Conservation (phyloP, 2,113 vertebrate genomes). For the Mormyrus iriodes region DNA sequence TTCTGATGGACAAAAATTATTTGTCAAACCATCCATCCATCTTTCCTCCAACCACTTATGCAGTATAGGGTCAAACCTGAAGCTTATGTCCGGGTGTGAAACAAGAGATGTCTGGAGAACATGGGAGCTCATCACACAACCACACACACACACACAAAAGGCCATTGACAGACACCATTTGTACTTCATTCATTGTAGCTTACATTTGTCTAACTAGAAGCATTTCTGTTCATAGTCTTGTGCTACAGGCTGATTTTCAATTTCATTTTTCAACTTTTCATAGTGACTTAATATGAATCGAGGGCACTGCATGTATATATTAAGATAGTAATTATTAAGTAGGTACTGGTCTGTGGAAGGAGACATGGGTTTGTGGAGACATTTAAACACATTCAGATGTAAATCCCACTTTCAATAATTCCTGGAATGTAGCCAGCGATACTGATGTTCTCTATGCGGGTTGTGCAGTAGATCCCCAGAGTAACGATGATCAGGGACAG, state of each 20-base stretch:
- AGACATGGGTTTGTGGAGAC: neutral
- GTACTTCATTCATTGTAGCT: neutral
- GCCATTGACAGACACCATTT: neutral
- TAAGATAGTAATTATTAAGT: neutral
- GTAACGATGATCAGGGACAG: constrained; percentile 53
- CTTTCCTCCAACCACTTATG: neutral
- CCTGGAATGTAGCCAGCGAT: constrained; percentile 56
- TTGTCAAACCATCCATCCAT: neutral
- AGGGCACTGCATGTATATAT: neutral
- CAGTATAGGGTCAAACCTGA: neutral
- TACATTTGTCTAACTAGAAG: neutral
- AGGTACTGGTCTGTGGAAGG: too few species aligned
- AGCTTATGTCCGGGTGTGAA: neutral
- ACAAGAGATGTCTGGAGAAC: neutral
- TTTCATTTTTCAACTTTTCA: neutral
- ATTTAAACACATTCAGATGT: neutral
- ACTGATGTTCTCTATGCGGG: constrained; percentile 51
- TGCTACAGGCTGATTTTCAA: neutral
- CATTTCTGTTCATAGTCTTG: neutral
- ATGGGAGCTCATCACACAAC: neutral
- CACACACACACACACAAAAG: neutral
- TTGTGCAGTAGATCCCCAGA: constrained; percentile 53
- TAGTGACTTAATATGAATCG: neutral
- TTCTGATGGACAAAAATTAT: neutral
- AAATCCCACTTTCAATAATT: constrained; percentile 48